A percentile compares a stretch with the other conserved stretches of the same genome.
phyloP scores from a whole-genome alignment of 1,140 invertebrate species.

The Alviniconcha marisindica region DNA sequence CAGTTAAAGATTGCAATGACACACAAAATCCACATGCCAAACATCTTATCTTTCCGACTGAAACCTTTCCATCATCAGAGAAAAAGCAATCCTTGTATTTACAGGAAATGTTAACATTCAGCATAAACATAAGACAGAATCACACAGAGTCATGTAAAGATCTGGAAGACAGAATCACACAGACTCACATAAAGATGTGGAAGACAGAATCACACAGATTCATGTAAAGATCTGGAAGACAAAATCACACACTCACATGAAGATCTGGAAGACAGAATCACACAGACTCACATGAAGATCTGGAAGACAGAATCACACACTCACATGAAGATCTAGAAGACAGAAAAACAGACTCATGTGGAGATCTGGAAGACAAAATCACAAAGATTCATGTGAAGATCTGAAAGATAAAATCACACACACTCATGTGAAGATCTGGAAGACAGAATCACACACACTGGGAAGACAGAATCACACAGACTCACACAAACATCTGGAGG shows the following conservation, averaged over 20 bases:
- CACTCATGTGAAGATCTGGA: too few relatives aligned
- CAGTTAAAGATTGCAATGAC: slow-evolving; percentile 45
- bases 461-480: too few relatives aligned
- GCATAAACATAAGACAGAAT: too few relatives aligned
- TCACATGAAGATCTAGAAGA: slow-evolving; percentile 81
- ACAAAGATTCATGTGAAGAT: background rate
- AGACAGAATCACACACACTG: too few relatives aligned
- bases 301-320: too few relatives aligned
- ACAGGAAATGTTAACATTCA: too few relatives aligned
- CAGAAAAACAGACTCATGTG: background rate
- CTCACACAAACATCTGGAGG: slow-evolving; percentile 82
- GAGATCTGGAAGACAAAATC: background rate
- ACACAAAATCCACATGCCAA: too few relatives aligned
- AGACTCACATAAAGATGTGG: background rate
- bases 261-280: background rate
- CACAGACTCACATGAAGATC: background rate
- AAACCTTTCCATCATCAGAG: too few relatives aligned
- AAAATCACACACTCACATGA: background rate
- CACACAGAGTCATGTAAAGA: background rate
- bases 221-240: too few relatives aligned
- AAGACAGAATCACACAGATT: background rate
- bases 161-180: background rate
- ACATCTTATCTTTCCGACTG: too few relatives aligned
- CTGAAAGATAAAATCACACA: background rate
- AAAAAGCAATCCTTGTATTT: too few relatives aligned